Evolutionary conservation across 2,888 invertebrate species (phyloP).

Genomic region (Tenthredo livida): DNA sequence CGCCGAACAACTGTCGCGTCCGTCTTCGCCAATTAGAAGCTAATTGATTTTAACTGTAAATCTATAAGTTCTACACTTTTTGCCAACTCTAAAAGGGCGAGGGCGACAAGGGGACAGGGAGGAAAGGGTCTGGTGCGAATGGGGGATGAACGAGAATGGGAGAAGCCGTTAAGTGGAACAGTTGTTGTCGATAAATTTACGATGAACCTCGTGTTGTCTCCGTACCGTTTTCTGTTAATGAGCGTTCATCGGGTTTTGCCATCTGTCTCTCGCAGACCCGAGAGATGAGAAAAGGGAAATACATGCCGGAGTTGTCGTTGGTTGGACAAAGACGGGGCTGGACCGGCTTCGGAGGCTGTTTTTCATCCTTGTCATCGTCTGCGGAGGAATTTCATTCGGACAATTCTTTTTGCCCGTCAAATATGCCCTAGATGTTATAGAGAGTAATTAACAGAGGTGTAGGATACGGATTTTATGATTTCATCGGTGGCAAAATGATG

Average conservation of each 20-base stretch:
- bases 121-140: neutral
- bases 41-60: conserved; percentile 55
- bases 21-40: conserved; percentile 54
- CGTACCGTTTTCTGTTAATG: conserved; percentile 63
- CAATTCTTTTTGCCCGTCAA: neutral
- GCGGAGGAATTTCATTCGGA: neutral
- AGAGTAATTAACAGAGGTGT: neutral
- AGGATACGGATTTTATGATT: neutral
- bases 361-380: neutral
- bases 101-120: neutral
- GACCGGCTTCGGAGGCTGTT: neutral
- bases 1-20: conserved; percentile 35
- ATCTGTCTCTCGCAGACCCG: conserved; percentile 61
- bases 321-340: neutral
- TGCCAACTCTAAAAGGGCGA: neutral
- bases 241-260: conserved; percentile 64
- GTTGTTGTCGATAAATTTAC: conserved; percentile 71
- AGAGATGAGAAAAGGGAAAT: conserved; percentile 8
- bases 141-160: conserved; percentile 53
- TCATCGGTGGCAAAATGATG: neutral
- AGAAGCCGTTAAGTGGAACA: conserved; percentile 54
- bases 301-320: neutral
- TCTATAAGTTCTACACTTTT: conserved; percentile 50
- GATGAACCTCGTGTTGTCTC: conserved; percentile 58
- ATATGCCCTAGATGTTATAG: neutral